Conservation (phyloP, 2,888 invertebrate species). For the Parascotia fuliginaria region DNA sequence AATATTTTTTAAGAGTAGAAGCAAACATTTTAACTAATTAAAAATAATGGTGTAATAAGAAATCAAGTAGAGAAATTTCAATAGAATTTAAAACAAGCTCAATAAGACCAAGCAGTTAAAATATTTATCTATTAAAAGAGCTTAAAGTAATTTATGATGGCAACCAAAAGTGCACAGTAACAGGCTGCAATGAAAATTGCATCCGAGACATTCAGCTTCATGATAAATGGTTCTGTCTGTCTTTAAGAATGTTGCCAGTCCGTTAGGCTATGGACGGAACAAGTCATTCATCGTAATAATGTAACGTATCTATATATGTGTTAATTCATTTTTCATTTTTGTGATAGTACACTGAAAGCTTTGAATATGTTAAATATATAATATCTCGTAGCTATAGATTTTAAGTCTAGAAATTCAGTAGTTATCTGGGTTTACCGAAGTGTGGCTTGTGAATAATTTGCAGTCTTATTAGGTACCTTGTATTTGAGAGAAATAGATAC, state of each 20-base stretch:
- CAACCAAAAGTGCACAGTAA: slow-evolving; percentile 43
- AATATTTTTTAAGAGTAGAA: no score
- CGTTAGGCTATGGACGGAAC: slow-evolving; percentile 35
- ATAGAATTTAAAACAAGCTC: not conserved
- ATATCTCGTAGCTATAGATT: no score
- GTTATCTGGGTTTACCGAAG: no score
- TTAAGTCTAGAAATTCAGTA: no score
- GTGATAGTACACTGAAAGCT: slow-evolving; percentile 4
- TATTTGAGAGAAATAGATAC: no score
- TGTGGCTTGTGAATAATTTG: no score
- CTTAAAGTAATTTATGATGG: slow-evolving; percentile 35
- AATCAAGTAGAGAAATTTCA: slow-evolving; percentile 7
- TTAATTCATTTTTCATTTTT: slow-evolving; percentile 10
- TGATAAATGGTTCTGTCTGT: slow-evolving; percentile 48
- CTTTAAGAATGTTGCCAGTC: slow-evolving; percentile 42
- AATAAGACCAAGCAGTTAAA: not conserved
- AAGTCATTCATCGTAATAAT: slow-evolving; percentile 46
- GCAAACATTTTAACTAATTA: not conserved
- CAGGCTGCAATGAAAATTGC: slow-evolving; percentile 46
- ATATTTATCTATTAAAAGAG: slow-evolving; percentile 2
- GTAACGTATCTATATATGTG: slow-evolving; percentile 39
- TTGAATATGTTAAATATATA: slow-evolving; percentile 5
- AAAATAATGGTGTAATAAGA: not conserved
- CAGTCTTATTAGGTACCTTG: no score
- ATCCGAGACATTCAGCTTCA: slow-evolving; percentile 43